phyloP scores from a whole-genome alignment of 2,888 invertebrate species.

The Trilocha varians region DNA sequence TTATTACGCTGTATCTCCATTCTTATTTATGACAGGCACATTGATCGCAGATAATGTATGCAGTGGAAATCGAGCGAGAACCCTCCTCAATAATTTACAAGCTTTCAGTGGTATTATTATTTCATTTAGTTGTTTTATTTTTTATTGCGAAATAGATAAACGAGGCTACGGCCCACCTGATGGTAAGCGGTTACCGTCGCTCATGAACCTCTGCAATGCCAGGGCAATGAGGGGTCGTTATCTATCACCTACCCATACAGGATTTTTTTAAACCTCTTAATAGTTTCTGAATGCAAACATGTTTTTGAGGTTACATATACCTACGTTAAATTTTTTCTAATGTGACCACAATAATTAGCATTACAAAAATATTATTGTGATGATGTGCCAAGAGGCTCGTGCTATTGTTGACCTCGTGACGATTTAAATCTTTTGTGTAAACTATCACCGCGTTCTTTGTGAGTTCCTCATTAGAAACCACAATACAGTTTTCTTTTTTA shows the following conservation, averaged over 20 bases:
- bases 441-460: slow-evolving; percentile 36
- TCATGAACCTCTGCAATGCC: too few relatives aligned
- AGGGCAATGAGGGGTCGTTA: too few relatives aligned
- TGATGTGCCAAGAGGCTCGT: slow-evolving; percentile 54
- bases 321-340: too few relatives aligned
- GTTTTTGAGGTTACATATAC: too few relatives aligned
- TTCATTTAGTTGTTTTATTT: too few relatives aligned
- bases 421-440: slow-evolving; percentile 55
- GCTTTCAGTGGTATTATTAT: too few relatives aligned
- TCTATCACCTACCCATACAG: too few relatives aligned
- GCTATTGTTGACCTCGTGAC: slow-evolving; percentile 57
- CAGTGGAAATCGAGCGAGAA: background rate
- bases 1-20: slow-evolving; percentile 7
- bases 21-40: background rate
- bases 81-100: background rate
- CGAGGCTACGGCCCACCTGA: too few relatives aligned
- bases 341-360: slow-evolving; percentile 41
- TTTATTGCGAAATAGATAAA: too few relatives aligned
- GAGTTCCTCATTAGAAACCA: slow-evolving; percentile 44
- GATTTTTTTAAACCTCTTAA: too few relatives aligned
- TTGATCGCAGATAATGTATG: background rate
- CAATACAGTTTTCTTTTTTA: slow-evolving; percentile 36
- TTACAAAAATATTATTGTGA: slow-evolving; percentile 57
- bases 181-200: too few relatives aligned
- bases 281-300: too few relatives aligned